A percentile compares a stretch with the other conserved stretches of the same genome.
Evolutionary conservation across 1,140 invertebrate species (phyloP).

Genomic region (Bombus polaris): DNA sequence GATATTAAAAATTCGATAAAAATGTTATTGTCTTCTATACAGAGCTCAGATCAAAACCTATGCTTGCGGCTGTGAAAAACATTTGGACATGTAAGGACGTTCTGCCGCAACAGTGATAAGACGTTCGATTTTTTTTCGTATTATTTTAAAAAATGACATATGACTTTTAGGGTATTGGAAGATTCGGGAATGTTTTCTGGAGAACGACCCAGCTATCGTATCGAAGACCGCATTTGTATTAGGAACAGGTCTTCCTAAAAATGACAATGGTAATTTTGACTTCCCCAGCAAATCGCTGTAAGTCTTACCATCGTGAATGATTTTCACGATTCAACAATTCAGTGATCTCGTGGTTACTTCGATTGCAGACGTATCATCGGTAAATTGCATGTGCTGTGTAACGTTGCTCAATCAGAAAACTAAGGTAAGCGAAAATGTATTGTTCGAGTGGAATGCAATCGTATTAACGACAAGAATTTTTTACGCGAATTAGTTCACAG

Average conservation of each 20-base stretch:
- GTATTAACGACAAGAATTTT: background rate
- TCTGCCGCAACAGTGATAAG: background rate
- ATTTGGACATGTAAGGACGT: slow-evolving; percentile 28
- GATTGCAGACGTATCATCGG: slow-evolving; percentile 23
- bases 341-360: slow-evolving; percentile 23
- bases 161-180: slow-evolving; percentile 5
- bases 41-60: slow-evolving; percentile 48
- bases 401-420: background rate
- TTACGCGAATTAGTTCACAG: background rate
- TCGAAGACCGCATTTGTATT: slow-evolving; percentile 31
- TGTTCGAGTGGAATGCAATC: background rate
- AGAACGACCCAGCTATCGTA: slow-evolving; percentile 24
- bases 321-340: background rate
- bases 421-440: slow-evolving; percentile 17
- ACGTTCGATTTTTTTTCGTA: background rate
- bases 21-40: background rate
- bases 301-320: slow-evolving; percentile 33
- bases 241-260: slow-evolving; percentile 11
- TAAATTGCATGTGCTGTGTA: slow-evolving; percentile 14
- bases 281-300: slow-evolving; percentile 49
- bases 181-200: slow-evolving; percentile 21
- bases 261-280: slow-evolving; percentile 56
- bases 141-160: background rate
- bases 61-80: slow-evolving; percentile 57
- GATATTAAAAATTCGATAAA: background rate